phyloP scores from a whole-genome alignment of 2,888 invertebrate genomes.

The Prionchulus punctatus region DNA sequence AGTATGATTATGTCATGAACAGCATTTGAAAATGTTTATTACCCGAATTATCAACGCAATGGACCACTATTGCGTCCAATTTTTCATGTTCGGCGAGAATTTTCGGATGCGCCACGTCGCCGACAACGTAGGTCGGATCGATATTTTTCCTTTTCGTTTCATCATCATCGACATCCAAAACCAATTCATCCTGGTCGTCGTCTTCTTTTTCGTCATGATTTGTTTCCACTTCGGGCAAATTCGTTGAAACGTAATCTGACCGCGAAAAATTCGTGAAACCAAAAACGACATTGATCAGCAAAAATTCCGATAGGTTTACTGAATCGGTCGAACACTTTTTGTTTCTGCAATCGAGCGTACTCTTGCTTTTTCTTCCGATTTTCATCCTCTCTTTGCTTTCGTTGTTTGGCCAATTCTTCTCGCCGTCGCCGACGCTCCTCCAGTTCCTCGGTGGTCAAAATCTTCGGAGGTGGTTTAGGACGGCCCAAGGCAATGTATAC shows the following conservation, averaged over 20 bases:
- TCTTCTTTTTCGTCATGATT: not conserved
- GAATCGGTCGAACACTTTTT: too few species aligned
- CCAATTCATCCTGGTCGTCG: too few species aligned
- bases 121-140: conserved; percentile 27
- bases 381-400: not conserved
- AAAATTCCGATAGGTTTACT: too few species aligned
- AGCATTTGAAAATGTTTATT: not conserved
- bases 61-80: conserved; percentile 30
- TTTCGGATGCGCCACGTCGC: conserved; percentile 35
- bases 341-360: not conserved
- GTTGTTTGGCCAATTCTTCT: too few species aligned
- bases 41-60: conserved; percentile 33
- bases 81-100: conserved; percentile 13
- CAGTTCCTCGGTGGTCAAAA: too few species aligned
- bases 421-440: too few species aligned
- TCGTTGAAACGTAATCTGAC: conserved; percentile 15
- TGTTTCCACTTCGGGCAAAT: conserved; percentile 11
- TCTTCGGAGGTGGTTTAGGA: too few species aligned
- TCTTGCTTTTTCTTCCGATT: not conserved
- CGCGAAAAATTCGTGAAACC: conserved; percentile 1
- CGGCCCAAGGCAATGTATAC: too few species aligned
- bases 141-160: not conserved
- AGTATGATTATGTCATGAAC: too few species aligned
- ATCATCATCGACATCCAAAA: conserved; percentile 4
- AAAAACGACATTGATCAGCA: too few species aligned